Conservation (phyloP, 2,888 invertebrate genomes). For the Cephus rjabovi region DNA sequence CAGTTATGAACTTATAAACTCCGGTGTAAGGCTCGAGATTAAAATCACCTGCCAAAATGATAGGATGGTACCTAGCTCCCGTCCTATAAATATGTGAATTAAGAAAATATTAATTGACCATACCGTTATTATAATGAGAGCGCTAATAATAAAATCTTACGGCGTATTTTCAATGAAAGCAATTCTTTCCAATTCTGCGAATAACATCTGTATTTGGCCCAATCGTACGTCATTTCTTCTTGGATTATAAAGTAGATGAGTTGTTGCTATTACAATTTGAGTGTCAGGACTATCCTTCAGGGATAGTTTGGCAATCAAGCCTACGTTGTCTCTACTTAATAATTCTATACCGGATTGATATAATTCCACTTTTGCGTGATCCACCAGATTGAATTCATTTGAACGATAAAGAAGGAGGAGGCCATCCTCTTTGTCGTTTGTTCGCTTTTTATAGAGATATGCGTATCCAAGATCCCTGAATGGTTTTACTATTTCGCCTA, state of each 20-base stretch:
- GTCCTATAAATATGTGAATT: slow-evolving; percentile 40
- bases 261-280: slow-evolving; percentile 86
- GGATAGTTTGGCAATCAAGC: slow-evolving; percentile 80
- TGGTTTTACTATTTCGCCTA: slow-evolving; percentile 72
- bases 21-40: slow-evolving; percentile 84
- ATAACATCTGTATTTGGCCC: slow-evolving; percentile 85
- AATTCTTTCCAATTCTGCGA: slow-evolving; percentile 87
- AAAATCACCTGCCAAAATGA: slow-evolving; percentile 93
- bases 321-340: slow-evolving; percentile 90
- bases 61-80: slow-evolving; percentile 74
- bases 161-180: slow-evolving; percentile 68
- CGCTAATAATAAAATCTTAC: slow-evolving; percentile 42
- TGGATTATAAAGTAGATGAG: slow-evolving; percentile 95
- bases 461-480: slow-evolving; percentile 74
- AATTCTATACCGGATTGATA: slow-evolving; percentile 72
- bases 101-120: slow-evolving; percentile 36
- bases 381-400: slow-evolving; percentile 75
- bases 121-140: slow-evolving; percentile 16
- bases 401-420: slow-evolving; percentile 88
- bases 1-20: slow-evolving; percentile 77
- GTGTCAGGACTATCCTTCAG: slow-evolving; percentile 68
- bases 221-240: slow-evolving; percentile 88
- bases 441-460: slow-evolving; percentile 86
- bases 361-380: slow-evolving; percentile 79
- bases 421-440: slow-evolving; percentile 85